Evolutionary conservation across 1,140 invertebrate genomes (phyloP).

Genomic region (Sycobia sp.): DNA sequence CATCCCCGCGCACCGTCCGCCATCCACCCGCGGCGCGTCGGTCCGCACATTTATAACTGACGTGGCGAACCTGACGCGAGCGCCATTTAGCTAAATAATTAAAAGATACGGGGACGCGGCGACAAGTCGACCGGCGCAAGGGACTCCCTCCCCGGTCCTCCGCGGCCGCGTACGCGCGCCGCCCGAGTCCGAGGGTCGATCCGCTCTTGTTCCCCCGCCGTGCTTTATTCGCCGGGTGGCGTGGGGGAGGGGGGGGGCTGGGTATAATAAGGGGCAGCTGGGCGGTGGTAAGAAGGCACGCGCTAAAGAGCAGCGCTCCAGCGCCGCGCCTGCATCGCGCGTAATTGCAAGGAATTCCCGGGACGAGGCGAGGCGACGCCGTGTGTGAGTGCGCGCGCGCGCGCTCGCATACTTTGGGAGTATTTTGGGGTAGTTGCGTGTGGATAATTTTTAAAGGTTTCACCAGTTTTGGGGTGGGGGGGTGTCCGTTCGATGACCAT

Average conservation of each 20-base stretch:
- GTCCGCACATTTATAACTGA: conserved; percentile 53
- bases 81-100: conserved; percentile 59
- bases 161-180: conserved; percentile 1
- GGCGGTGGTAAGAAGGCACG: too few relatives aligned
- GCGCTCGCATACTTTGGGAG: not conserved
- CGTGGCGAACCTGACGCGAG: conserved; percentile 51
- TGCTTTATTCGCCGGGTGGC: too few relatives aligned
- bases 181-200: not conserved
- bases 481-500: too few relatives aligned
- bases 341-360: not conserved
- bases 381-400: not conserved
- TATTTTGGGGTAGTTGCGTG: too few relatives aligned
- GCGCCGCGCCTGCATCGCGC: too few relatives aligned
- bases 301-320: too few relatives aligned
- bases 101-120: conserved; percentile 56
- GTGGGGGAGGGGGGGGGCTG: too few relatives aligned
- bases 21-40: not conserved
- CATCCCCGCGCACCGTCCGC: conserved; percentile 39
- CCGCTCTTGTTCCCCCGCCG: not conserved
- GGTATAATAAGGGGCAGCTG: too few relatives aligned
- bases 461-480: too few relatives aligned
- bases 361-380: not conserved
- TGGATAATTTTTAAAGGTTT: too few relatives aligned
- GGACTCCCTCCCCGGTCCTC: conserved; percentile 16
- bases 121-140: not conserved